Base-by-base conservation (phyloP, 2,113 vertebrate species). In the Brienomyrus brachyistius region DNA sequence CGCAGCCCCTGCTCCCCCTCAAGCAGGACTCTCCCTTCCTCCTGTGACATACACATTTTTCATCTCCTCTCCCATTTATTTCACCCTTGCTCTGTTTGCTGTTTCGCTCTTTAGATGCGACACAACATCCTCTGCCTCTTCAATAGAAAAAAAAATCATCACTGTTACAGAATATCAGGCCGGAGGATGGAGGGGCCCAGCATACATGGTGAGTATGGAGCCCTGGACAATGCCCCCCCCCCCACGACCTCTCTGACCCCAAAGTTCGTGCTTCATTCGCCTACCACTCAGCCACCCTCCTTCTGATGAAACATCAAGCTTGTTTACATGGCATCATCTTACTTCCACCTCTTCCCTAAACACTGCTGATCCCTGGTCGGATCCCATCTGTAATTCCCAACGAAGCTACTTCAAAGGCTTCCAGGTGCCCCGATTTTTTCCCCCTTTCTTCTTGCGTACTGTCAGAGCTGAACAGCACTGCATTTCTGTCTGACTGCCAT, bases 11-110 rank as follows among this genome's bases (percentile, higher is more conserved):
- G 5, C 31, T 50, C 40, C 66, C 35, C n/a, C 40, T 83, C 66
- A 48, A 13, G 15, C 70, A 40, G 74, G 74, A 43, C 50, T 19
- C 77, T 10, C 51, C 74, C 74, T 27, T 19, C 50, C n/a, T 56
- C 80, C 31, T 80, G 31, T 35, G 88, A 89, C 48, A 89, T 47
- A 83, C 31, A 80, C 88, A 89, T 89, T 89, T 89, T 89, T 89
- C 88, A 83, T 89, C 74, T 82, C 88, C 50, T 40, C 51, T 89
- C 51, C 74, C 70, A 89, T 89, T 89, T 89, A 89, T 89, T 89
- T 83, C 48, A 54, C 50, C 74, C 74, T 89, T 56, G 88, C 51
- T 89, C 77, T 56, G 48, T 89, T 89, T 80, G 88, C 50, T 5
- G 48, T 89, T 45, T 89, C 77, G 74, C 88, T 83, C 74, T 83